These are phyloP conservation scores for Varanus komodoensis DNA, from an alignment of 2,113 vertebrate genomes.

Conservation along the genomic window DNA sequence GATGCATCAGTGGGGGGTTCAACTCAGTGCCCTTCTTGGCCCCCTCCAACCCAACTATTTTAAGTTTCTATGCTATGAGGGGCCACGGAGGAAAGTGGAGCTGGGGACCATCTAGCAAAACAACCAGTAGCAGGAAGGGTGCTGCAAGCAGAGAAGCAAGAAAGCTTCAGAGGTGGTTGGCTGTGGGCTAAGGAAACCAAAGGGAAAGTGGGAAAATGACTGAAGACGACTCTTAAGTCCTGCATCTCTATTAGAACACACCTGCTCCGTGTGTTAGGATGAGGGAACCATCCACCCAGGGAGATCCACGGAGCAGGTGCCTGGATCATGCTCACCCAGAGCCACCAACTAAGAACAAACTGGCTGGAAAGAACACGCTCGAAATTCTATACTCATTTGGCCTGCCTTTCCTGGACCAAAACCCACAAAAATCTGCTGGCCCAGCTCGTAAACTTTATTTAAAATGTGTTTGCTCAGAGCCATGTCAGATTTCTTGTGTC, in stretches of 20 bases:
- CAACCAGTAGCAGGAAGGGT: not conserved
- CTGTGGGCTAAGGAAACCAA: not conserved
- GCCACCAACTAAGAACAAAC: not conserved
- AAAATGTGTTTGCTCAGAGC: constrained; percentile 44
- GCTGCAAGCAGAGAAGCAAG: not conserved
- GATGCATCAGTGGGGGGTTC: no score
- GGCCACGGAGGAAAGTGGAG: not conserved
- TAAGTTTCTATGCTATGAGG: no score
- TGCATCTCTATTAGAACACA: not conserved
- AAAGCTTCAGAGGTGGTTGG: no score
- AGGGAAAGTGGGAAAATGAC: not conserved
- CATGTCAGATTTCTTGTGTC: constrained; percentile 60
- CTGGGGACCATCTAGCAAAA: no score
- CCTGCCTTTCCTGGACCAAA: not conserved
- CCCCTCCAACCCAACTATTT: no score
- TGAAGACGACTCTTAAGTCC: not conserved
- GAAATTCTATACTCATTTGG: not conserved
- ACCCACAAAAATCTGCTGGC: constrained; percentile 4
- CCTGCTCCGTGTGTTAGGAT: not conserved
- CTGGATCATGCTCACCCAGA: not conserved
- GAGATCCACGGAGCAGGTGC: not conserved
- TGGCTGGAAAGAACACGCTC: not conserved
- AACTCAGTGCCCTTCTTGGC: no score
- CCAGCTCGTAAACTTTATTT: not conserved
- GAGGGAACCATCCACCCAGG: not conserved